Evolutionary conservation across 2,113 vertebrate genomes (phyloP).

Genomic region (Semicossyphus pulcher): DNA sequence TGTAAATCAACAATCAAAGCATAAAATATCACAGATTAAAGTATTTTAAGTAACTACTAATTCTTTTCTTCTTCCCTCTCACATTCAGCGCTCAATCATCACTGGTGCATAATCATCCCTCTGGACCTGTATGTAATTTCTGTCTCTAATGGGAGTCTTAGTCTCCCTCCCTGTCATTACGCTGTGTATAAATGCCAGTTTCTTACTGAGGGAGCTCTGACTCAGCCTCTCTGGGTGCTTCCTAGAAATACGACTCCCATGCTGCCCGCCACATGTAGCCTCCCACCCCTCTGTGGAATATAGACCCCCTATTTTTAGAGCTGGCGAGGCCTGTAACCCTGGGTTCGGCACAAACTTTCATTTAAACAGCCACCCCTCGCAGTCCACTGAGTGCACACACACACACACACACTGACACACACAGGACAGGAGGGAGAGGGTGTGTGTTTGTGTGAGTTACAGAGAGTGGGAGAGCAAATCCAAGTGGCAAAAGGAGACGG

Average conservation of each 20-base stretch:
- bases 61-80: slow-evolving; percentile 50
- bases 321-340: slow-evolving; percentile 72
- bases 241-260: slow-evolving; percentile 78
- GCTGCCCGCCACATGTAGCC: slow-evolving; percentile 74
- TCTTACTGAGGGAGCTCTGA: slow-evolving; percentile 66
- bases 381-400: slow-evolving; percentile 46
- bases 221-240: slow-evolving; percentile 70
- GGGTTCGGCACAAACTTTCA: slow-evolving; percentile 72
- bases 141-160: slow-evolving; percentile 71
- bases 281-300: slow-evolving; percentile 84
- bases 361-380: slow-evolving; percentile 70
- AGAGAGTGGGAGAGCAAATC: slow-evolving; percentile 48
- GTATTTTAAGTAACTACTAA: slow-evolving; percentile 63
- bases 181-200: slow-evolving; percentile 73
- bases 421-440: slow-evolving; percentile 47
- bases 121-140: slow-evolving; percentile 69
- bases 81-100: slow-evolving; percentile 39
- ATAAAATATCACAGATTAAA: slow-evolving; percentile 41
- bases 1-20: slow-evolving; percentile 24
- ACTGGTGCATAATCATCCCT: slow-evolving; percentile 69
- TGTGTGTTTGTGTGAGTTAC: slow-evolving; percentile 48
- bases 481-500: slow-evolving; percentile 38
- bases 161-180: slow-evolving; percentile 80
- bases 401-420: slow-evolving; percentile 44
- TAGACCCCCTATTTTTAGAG: slow-evolving; percentile 86